phyloP scores from a whole-genome alignment of 2,888 invertebrate genomes.

The Hemicrepidius hirtus region DNA sequence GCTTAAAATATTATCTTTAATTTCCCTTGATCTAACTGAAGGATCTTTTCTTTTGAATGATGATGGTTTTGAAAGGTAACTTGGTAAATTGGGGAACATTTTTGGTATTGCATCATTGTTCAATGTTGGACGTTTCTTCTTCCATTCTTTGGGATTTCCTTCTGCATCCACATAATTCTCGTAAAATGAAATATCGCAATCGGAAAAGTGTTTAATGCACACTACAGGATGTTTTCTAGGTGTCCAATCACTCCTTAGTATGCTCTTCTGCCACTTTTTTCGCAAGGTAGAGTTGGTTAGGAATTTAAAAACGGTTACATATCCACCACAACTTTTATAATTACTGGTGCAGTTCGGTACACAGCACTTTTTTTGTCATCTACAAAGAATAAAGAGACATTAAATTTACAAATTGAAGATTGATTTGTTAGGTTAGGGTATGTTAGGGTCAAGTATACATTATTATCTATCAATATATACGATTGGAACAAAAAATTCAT shows the following conservation, averaged over 20 bases:
- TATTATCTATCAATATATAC: no score
- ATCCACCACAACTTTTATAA: not conserved
- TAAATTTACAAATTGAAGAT: no score
- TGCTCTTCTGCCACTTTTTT: not conserved
- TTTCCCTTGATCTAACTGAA: not conserved
- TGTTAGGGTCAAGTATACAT: no score
- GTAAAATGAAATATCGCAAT: not conserved
- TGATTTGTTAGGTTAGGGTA: no score
- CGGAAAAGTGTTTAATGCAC: conserved; percentile 2
- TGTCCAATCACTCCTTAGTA: not conserved
- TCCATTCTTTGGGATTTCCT: not conserved
- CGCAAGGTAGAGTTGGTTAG: not conserved
- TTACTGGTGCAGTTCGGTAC: conserved; percentile 2
- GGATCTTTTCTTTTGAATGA: not conserved
- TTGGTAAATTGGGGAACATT: not conserved
- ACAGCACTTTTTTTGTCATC: conserved; percentile 3
- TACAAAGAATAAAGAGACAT: not conserved
- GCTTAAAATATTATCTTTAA: not conserved
- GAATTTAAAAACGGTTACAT: conserved; percentile 2
- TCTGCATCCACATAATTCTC: not conserved
- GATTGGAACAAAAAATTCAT: no score
- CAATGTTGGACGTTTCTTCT: not conserved
- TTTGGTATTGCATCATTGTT: conserved; percentile 1
- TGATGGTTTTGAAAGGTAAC: not conserved
- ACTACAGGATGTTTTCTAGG: not conserved